phyloP scores from a whole-genome alignment of 1,140 invertebrate genomes.

The Diorhabda elongata region DNA sequence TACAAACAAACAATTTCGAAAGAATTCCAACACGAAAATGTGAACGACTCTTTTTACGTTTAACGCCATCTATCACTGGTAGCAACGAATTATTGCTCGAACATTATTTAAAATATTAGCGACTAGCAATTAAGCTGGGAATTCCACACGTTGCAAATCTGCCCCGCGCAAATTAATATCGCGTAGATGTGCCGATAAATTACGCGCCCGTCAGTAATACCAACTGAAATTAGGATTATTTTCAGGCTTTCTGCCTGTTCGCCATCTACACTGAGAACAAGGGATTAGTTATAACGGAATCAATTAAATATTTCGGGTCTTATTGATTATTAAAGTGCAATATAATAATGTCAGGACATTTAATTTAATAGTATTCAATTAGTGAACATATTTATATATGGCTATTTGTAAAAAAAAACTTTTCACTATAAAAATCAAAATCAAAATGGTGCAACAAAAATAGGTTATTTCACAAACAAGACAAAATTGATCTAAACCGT shows the following conservation, averaged over 20 bases:
- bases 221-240: slow-evolving; percentile 25
- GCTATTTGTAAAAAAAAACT: too few relatives aligned
- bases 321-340: too few relatives aligned
- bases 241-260: slow-evolving; percentile 5
- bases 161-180: slow-evolving; percentile 20
- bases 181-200: slow-evolving; percentile 14
- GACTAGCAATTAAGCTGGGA: slow-evolving; percentile 27
- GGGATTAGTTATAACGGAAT: too few relatives aligned
- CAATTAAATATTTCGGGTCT: too few relatives aligned
- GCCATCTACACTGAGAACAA: background rate
- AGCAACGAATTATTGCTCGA: background rate
- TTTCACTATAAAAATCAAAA: too few relatives aligned
- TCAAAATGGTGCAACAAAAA: too few relatives aligned
- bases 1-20: slow-evolving; percentile 2
- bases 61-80: background rate
- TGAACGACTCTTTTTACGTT: background rate
- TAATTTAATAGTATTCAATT: too few relatives aligned
- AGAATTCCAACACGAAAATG: background rate
- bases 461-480: too few relatives aligned
- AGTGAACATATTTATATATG: too few relatives aligned
- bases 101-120: slow-evolving; percentile 28
- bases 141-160: slow-evolving; percentile 25
- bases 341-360: too few relatives aligned
- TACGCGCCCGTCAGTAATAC: slow-evolving; percentile 7
- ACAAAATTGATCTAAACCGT: too few relatives aligned